Base-by-base conservation (phyloP, 2,888 invertebrate species). In the Laspeyria flexula region DNA sequence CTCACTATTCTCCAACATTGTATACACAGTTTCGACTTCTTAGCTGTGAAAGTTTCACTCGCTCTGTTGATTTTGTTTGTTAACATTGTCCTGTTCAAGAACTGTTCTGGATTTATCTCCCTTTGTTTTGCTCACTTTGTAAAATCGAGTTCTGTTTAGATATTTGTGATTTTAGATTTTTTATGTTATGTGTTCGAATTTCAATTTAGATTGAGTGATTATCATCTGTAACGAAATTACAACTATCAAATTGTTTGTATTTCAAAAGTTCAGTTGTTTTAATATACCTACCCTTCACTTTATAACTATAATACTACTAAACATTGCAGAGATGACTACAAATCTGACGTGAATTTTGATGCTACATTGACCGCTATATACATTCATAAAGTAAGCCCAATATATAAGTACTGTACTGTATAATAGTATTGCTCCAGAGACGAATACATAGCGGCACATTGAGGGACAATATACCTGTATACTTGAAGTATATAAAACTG, bases 41-140 rank as follows among this genome's bases (percentile, higher is more conserved):
- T 85, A 81, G 86, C 84, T 80, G 80, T 75, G 77, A 86, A 90
- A 88, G 81, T 89, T 90, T 81, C 72, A 72, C 73, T 73, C 79
- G 80, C 81, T 85, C 76, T 77, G 85, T 85, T 88, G 81, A 88
- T 88, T 87, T 85, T 83, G 81, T 88, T 86, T 81, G 83, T 83
- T 85, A 83, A 79, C 81, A 79, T 81, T 83, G 83, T 82, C 78
- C 78, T 75, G 77, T 79, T 77, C 76, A 78, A 68, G 68, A 62
- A 55, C 62, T 65, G 56, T 67, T 65, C 69, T 62, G 57, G 69
- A 68, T 70, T 71, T 68, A 65, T 65, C 48, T 57, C 55, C 57
- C 61, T 69, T 71, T 58, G 52, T 45, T 71, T 64, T 64, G 63
- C 47, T 71, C 59, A 70, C 56, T 63, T 56, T 64, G 71, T 66